These are phyloP conservation scores for Paraplagusia blochii DNA, from an alignment of 2,113 vertebrate species.

Conservation along the genomic window DNA sequence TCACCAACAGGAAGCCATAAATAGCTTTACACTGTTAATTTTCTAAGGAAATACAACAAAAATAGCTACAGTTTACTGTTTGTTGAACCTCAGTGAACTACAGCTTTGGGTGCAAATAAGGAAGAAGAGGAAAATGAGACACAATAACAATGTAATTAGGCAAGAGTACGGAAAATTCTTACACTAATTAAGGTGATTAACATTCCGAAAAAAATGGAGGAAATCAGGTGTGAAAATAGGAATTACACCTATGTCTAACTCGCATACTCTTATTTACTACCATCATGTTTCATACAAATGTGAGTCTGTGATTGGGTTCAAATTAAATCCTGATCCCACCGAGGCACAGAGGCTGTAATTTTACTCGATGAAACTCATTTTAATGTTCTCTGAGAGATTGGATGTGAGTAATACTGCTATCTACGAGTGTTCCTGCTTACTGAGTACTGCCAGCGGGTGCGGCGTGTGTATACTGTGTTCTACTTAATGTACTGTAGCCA, in stretches of 20 bases:
- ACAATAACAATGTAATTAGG: too few relatives aligned
- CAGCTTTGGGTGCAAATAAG: too few relatives aligned
- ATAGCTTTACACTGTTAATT: too few relatives aligned
- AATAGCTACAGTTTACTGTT: too few relatives aligned
- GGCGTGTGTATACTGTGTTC: not conserved
- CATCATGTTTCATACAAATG: not conserved
- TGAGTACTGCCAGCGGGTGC: not conserved
- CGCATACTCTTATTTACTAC: not conserved
- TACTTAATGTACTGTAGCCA: not conserved
- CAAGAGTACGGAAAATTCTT: too few relatives aligned
- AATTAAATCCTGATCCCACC: not conserved
- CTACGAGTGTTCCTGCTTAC: not conserved
- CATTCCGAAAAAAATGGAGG: too few relatives aligned
- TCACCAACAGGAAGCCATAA: too few relatives aligned
- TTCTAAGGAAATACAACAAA: too few relatives aligned
- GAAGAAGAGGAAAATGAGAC: too few relatives aligned
- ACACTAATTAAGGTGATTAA: too few relatives aligned
- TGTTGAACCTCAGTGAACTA: too few relatives aligned
- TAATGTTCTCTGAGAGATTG: not conserved
- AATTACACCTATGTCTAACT: not conserved
- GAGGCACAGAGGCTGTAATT: not conserved
- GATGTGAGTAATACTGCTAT: not conserved
- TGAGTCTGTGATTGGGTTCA: slow-evolving; percentile 1
- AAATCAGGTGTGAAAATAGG: too few relatives aligned
- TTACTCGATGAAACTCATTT: not conserved